Conservation (phyloP, 2,797 vertebrate genomes). For the Fundulus diaphanus region DNA sequence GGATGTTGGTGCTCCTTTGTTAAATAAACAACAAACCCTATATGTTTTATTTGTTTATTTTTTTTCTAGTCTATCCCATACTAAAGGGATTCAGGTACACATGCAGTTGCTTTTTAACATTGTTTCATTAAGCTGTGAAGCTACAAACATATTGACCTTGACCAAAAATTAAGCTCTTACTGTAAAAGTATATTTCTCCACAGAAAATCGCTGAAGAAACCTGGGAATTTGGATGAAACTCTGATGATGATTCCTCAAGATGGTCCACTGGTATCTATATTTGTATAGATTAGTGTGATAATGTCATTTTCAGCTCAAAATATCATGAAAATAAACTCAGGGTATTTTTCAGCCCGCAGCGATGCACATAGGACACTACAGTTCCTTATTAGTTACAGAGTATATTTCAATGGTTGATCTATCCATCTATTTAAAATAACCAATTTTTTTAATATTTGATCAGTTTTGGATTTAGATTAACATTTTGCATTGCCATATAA, state of each 20-base stretch:
- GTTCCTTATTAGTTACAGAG: too few relatives aligned
- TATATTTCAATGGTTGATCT: not conserved
- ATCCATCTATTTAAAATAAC: not conserved
- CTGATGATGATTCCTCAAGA: conserved; percentile 50
- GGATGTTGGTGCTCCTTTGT: not conserved
- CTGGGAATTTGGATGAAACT: conserved; percentile 13
- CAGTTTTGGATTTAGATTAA: not conserved
- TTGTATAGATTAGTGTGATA: not conserved
- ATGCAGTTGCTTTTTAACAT: too few relatives aligned
- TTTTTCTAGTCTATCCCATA: too few relatives aligned
- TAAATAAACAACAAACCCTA: not conserved
- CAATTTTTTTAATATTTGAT: too few relatives aligned
- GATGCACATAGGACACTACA: not conserved
- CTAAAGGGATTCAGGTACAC: too few relatives aligned
- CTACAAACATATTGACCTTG: not conserved
- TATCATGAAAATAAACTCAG: not conserved
- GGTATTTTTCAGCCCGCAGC: too few relatives aligned
- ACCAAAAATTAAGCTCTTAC: not conserved
- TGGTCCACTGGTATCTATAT: conserved; percentile 48
- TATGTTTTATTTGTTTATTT: too few relatives aligned
- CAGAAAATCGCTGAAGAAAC: conserved; percentile 37
- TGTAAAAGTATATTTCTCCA: not conserved
- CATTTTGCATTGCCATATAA: not conserved
- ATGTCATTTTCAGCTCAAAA: not conserved
- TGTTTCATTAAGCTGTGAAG: not conserved